Evolutionary conservation across 2,888 invertebrate genomes (phyloP), one percentile per base, ranked within the genome.

Genomic region (Cataglyphis altisquamis): DNA sequence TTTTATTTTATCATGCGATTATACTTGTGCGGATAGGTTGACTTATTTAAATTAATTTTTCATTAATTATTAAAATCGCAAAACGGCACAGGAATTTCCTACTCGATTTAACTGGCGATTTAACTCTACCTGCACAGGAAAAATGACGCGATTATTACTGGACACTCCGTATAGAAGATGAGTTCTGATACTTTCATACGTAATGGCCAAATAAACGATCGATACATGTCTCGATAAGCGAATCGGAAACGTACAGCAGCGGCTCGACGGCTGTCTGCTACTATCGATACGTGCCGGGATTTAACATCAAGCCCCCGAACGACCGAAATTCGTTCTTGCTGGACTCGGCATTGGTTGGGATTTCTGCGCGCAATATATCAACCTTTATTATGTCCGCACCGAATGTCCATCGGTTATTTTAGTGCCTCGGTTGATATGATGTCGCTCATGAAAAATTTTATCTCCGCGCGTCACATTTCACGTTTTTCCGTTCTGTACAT

Each of bases 191-290:
- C 78, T 84, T 86, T 45, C 73, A 84, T 88, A 89, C 87, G 88
- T 88, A 90, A 89, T 90, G 84, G 88, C 32, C 83, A 86, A 89
- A 90, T 86, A 88, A 91, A 89, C 85, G 88, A 84, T 68, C 84
- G 84, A 85, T 88, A 41, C 32, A 75, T 57, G 55, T 80, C 75
- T 81, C 86, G 86, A 83, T 86, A 88, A 80, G 86, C 73, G 81
- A 88, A 84, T 89, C 89, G 88, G 86, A 89, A 89, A 89, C 84
- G 85, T 86, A 90, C 88, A 81, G 77, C 72, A 87, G 82, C 73
- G 74, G 83, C 83, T 86, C 86, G 83, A 82, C 83, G 80, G 84
- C 85, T 89, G 85, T 86, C 85, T 82, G 73, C 83, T 80, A 77
- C 62, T 82, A 86, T 87, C 86, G 87, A 84, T 88, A 82, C 60